Evolutionary conservation across 92 coral and sea anemone genomes (phyloP).

Genomic region (Siderastrea siderea): DNA sequence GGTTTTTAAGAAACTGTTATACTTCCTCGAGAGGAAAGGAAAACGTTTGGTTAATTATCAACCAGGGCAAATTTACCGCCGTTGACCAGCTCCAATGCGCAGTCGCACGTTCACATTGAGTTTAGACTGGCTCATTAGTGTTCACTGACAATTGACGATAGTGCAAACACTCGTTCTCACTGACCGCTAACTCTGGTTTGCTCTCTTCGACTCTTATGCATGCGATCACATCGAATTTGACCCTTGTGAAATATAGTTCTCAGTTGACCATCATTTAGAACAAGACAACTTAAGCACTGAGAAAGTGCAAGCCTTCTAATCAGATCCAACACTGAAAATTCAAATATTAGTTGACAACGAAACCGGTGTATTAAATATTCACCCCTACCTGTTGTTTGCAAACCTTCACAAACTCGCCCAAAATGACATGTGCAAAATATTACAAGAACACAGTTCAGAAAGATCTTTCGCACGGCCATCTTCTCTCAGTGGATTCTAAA

Average conservation of each 20-base stretch:
- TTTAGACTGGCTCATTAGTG: too few species aligned
- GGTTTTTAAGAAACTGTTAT: not conserved
- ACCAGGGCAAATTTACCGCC: not conserved
- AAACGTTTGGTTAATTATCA: not conserved
- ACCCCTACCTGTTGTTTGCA: conserved; percentile 21
- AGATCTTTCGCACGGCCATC: not conserved
- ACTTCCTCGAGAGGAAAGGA: not conserved
- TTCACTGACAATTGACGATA: too few species aligned
- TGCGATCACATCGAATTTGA: too few species aligned
- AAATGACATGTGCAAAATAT: conserved; percentile 19
- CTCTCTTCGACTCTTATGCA: too few species aligned
- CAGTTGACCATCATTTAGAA: not conserved
- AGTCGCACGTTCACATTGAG: too few species aligned
- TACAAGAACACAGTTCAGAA: not conserved
- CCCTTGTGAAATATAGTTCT: too few species aligned
- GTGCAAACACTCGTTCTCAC: too few species aligned
- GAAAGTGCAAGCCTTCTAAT: not conserved
- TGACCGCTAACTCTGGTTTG: too few species aligned
- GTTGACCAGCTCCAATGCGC: too few species aligned
- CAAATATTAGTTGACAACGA: too few species aligned
- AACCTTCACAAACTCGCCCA: conserved; percentile 15
- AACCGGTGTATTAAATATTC: conserved; percentile 18
- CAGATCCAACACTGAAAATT: too few species aligned
- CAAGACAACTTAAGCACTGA: not conserved
- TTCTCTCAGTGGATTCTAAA: not conserved